Conservation (phyloP, 2,797 vertebrate genomes). For the Centroberyx gerrardi region DNA sequence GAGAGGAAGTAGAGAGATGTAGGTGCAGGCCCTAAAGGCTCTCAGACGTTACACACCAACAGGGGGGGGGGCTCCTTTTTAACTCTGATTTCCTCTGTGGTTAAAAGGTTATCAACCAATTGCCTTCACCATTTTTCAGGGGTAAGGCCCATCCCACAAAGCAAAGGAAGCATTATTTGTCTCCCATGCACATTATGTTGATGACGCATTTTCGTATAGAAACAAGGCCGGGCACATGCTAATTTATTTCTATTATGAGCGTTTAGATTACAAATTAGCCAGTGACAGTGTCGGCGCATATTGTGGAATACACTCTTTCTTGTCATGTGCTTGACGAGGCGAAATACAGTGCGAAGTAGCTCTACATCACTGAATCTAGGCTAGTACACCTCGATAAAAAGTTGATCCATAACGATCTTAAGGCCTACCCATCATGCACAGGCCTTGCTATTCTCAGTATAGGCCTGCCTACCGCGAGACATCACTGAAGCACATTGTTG, state of each 20-base stretch:
- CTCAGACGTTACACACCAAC: conserved; percentile 59
- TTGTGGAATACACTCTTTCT: not conserved
- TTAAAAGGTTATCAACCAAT: conserved; percentile 73
- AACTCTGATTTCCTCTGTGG: conserved; percentile 77
- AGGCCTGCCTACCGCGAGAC: not conserved
- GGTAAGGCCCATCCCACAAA: conserved; percentile 54
- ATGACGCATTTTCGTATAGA: conserved; percentile 28
- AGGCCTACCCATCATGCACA: not conserved
- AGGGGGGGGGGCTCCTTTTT: conserved; percentile 66
- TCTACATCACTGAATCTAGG: too few relatives aligned
- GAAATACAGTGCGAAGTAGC: too few relatives aligned
- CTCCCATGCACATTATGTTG: conserved; percentile 32
- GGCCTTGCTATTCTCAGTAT: conserved; percentile 2
- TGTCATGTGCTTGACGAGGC: not conserved
- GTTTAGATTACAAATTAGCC: too few relatives aligned
- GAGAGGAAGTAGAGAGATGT: conserved; percentile 66
- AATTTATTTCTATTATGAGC: conserved; percentile 20
- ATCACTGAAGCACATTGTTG: not conserved
- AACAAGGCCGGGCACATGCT: conserved; percentile 4
- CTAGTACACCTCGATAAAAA: not conserved
- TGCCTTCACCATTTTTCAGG: conserved; percentile 55
- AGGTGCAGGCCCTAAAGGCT: conserved; percentile 68
- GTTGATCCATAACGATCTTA: not conserved
- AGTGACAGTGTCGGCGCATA: not conserved
- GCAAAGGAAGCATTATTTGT: conserved; percentile 51